A percentile compares a stretch with the other conserved stretches of the same genome.
Evolutionary conservation across 2,797 vertebrate genomes (phyloP).

Genomic region (Cyprinella venusta): DNA sequence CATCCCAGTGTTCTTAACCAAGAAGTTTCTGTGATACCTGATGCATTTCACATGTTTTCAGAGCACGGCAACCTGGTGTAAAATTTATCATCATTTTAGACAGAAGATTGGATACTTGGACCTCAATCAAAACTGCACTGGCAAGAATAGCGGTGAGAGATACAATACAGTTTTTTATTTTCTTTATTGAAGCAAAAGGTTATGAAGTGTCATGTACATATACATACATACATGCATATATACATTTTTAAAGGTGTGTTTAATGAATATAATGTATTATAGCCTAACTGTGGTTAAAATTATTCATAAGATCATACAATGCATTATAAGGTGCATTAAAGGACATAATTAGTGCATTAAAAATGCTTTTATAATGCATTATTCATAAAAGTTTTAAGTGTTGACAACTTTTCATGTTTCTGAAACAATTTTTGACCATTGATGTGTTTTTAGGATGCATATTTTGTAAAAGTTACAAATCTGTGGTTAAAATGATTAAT

Average conservation of each 20-base stretch:
- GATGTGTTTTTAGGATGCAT: background rate
- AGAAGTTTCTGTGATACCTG: slow-evolving; percentile 2
- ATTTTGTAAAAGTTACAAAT: background rate
- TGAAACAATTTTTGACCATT: background rate
- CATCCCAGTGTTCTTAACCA: background rate
- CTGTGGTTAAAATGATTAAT: too few relatives aligned
- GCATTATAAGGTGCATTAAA: background rate
- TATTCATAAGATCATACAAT: background rate
- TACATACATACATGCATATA: too few relatives aligned
- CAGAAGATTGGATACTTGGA: slow-evolving; percentile 93
- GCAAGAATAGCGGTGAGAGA: slow-evolving; percentile 90
- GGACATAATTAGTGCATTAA: background rate
- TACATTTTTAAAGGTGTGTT: background rate
- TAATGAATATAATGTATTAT: background rate
- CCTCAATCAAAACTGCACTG: slow-evolving; percentile 91
- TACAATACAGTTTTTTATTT: background rate
- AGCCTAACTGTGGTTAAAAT: background rate
- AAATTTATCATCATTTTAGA: slow-evolving; percentile 97
- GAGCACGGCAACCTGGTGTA: slow-evolving; percentile 85
- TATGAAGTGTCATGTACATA: background rate
- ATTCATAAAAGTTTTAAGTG: background rate
- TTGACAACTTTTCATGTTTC: background rate
- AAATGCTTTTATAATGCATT: background rate
- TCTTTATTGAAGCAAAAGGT: background rate
- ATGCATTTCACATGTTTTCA: slow-evolving; percentile 66